These are phyloP conservation scores for Dolichallabes microphthalmus DNA, from an alignment of 2,113 vertebrate species.

Conservation along the genomic window DNA sequence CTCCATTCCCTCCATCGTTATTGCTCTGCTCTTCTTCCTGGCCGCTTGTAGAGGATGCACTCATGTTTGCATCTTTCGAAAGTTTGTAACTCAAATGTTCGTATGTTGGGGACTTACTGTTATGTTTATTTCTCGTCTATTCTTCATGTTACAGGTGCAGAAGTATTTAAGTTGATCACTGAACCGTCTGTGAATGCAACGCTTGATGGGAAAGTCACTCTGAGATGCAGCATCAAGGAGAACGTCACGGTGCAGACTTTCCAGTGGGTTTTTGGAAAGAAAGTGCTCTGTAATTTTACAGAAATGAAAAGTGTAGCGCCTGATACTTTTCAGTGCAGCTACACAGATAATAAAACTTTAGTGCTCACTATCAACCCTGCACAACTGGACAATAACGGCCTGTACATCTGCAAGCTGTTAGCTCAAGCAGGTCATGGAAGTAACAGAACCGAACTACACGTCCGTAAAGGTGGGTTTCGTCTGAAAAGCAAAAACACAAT, in stretches of 20 bases:
- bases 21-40: too few species aligned
- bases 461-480: slow-evolving; percentile 4
- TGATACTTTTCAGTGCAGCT: not conserved
- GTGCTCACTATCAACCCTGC: rapidly evolving
- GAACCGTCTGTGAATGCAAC: not conserved
- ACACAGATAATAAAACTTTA: not conserved
- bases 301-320: rapidly evolving
- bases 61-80: too few species aligned
- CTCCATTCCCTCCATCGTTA: too few species aligned
- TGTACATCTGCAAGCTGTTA: rapidly evolving
- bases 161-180: not conserved
- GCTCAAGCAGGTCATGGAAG: rapidly evolving
- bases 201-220: not conserved
- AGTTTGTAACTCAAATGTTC: too few species aligned
- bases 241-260: rapidly evolving
- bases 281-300: not conserved
- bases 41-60: too few species aligned
- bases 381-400: rapidly evolving
- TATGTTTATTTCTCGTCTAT: not conserved
- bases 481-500: not conserved
- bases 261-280: rapidly evolving
- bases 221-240: not conserved
- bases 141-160: not conserved
- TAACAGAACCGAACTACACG: rapidly evolving
- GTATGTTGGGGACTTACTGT: too few species aligned